phyloP scores from a whole-genome alignment of 1,140 invertebrate genomes.

The Mactra quadrangularis region DNA sequence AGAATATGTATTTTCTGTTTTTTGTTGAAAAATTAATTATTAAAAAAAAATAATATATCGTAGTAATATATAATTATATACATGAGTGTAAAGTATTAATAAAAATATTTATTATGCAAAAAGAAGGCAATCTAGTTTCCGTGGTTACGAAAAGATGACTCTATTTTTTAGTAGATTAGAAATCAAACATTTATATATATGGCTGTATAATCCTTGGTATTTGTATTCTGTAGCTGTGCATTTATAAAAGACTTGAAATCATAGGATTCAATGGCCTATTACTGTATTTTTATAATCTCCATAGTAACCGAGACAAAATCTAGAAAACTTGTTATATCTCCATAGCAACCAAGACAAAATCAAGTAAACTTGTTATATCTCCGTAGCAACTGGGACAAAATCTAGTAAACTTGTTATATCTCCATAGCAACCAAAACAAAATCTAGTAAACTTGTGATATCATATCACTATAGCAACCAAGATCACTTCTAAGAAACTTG shows the following conservation, averaged over 20 bases:
- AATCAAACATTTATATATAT: conserved; percentile 17
- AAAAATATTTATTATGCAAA: conserved; percentile 39
- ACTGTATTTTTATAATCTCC: no score
- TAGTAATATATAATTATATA: conserved; percentile 20
- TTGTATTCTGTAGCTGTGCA: conserved; percentile 32
- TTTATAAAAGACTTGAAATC: conserved; percentile 34
- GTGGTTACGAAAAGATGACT: conserved; percentile 32
- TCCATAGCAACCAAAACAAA: no score
- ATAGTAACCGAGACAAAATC: no score
- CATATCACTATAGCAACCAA: no score
- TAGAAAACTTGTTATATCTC: no score
- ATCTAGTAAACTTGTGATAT: no score
- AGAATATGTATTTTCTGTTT: conserved; percentile 12
- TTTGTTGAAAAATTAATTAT: conserved; percentile 25
- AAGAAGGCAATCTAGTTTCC: conserved; percentile 44
- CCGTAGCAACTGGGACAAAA: no score
- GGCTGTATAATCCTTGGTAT: conserved; percentile 9
- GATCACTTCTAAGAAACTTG: no score
- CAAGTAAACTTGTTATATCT: no score
- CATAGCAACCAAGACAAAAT: no score
- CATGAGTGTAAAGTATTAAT: conserved; percentile 29
- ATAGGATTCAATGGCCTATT: neutral
- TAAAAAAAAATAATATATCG: conserved; percentile 14
- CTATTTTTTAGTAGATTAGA: conserved; percentile 21
- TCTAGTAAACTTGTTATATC: no score